Percentiles rank a stretch among this genome's conserved stretches.
Conservation (phyloP, 2,797 vertebrate genomes). For the Arctocebus calabarensis region DNA sequence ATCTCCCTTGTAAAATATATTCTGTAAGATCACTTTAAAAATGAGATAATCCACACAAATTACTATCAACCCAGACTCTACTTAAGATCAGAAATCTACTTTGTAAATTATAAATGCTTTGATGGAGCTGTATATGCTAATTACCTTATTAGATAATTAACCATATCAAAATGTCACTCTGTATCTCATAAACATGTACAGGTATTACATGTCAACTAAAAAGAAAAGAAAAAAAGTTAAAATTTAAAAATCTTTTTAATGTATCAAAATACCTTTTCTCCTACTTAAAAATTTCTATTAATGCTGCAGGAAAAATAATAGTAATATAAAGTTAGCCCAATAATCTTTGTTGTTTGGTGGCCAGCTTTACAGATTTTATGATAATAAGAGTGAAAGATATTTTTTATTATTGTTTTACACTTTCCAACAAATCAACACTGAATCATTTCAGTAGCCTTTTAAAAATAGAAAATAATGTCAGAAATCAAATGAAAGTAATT, state of each 20-base stretch:
- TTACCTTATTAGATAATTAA: neutral
- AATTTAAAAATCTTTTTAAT: slow-evolving; percentile 81
- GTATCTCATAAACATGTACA: neutral
- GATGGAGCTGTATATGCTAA: neutral
- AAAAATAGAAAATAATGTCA: slow-evolving; percentile 22
- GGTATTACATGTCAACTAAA: neutral
- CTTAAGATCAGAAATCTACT: slow-evolving; percentile 57
- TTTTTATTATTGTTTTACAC: neutral
- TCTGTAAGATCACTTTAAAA: neutral
- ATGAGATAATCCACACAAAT: neutral
- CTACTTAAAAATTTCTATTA: slow-evolving; percentile 78
- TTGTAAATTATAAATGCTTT: neutral
- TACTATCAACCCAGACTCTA: neutral
- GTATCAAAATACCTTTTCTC: slow-evolving; percentile 78
- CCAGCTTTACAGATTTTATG: slow-evolving; percentile 60
- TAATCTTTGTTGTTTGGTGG: slow-evolving; percentile 69
- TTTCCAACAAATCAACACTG: neutral
- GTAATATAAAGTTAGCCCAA: slow-evolving; percentile 81
- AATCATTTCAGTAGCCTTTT: neutral
- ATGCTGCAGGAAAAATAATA: slow-evolving; percentile 76
- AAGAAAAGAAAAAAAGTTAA: neutral
- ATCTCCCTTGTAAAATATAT: slow-evolving; percentile 21
- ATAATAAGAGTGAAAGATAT: slow-evolving; percentile 56
- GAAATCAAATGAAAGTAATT: slow-evolving; percentile 29
- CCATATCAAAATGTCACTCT: neutral